A percentile compares a stretch with the other conserved stretches of the same genome.
These are phyloP conservation scores for Cryptocephalus primarius DNA, from an alignment of 2,888 invertebrate species.

Conservation along the genomic window DNA sequence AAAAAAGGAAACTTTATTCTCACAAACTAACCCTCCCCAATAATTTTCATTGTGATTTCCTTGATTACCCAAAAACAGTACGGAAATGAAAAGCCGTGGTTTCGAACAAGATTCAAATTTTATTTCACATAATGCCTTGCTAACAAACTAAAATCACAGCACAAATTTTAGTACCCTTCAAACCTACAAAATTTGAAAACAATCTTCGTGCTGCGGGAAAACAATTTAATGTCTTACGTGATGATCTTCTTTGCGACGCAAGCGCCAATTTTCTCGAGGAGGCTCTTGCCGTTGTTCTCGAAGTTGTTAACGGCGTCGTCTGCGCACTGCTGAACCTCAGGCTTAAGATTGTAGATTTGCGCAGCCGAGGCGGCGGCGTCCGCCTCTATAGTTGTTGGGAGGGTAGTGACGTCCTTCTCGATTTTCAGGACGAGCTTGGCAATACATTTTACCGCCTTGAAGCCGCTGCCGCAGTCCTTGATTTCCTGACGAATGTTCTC, in stretches of 20 bases:
- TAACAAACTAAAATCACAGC: too few relatives aligned
- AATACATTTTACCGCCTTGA: conserved; percentile 4
- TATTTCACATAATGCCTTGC: too few relatives aligned
- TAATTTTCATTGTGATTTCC: too few relatives aligned
- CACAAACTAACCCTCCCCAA: too few relatives aligned
- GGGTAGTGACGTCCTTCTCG: conserved; percentile 4
- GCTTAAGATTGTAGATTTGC: conserved; percentile 1
- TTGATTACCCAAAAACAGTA: too few relatives aligned
- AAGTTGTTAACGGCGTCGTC: conserved; percentile 1
- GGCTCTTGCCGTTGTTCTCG: conserved; percentile 2
- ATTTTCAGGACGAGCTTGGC: conserved; percentile 6
- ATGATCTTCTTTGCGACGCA: conserved; percentile 4
- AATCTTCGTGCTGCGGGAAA: too few relatives aligned
- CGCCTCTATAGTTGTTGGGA: conserved; percentile 4
- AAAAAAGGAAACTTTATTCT: too few relatives aligned
- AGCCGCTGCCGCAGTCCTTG: conserved; percentile 7
- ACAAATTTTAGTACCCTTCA: too few relatives aligned
- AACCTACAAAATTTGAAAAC: too few relatives aligned
- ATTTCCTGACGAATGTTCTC: conserved; percentile 7
- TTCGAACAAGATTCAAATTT: too few relatives aligned
- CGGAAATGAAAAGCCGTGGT: too few relatives aligned
- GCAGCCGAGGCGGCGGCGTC: conserved; percentile 2
- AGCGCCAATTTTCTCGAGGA: conserved; percentile 1
- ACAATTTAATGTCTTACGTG: too few relatives aligned
- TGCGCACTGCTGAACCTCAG: conserved; percentile 4